Conservation (phyloP, 2,113 vertebrate genomes). For the Bostrychus sinensis region DNA sequence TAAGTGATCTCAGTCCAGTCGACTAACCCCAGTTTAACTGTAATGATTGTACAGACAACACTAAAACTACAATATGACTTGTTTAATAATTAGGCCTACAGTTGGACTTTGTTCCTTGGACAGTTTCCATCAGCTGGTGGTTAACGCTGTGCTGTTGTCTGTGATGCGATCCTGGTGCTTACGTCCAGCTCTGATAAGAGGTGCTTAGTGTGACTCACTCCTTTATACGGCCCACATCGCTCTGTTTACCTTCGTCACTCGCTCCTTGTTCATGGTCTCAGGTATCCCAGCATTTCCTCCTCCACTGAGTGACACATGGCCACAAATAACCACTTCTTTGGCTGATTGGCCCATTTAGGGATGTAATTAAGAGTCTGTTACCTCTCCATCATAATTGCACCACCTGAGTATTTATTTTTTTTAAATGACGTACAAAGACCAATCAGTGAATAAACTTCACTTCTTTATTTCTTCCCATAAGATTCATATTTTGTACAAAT, state of each 20-base stretch:
- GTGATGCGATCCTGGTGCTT: slow-evolving; percentile 17
- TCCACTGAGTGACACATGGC: slow-evolving; percentile 36
- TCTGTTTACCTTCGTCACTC: slow-evolving; percentile 56
- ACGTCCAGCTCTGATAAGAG: slow-evolving; percentile 58
- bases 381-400: neutral
- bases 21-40: neutral
- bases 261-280: slow-evolving; percentile 14
- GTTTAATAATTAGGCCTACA: neutral
- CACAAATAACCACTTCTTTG: slow-evolving; percentile 24
- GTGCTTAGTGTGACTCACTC: slow-evolving; percentile 60
- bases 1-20: neutral
- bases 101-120: slow-evolving; percentile 4
- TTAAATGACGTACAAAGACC: neutral
- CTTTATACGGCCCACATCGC: slow-evolving; percentile 37
- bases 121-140: slow-evolving; percentile 8
- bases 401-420: neutral
- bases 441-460: slow-evolving; percentile 59
- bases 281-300: slow-evolving; percentile 21
- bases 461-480: slow-evolving; percentile 68
- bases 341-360: neutral
- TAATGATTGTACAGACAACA: neutral
- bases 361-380: neutral
- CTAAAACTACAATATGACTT: neutral
- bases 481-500: slow-evolving; percentile 73
- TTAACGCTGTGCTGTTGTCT: slow-evolving; percentile 47